phyloP scores from a whole-genome alignment of 30 jellyfish, hydroid and myxozoan genomes.

The Cassiopea andromeda region DNA sequence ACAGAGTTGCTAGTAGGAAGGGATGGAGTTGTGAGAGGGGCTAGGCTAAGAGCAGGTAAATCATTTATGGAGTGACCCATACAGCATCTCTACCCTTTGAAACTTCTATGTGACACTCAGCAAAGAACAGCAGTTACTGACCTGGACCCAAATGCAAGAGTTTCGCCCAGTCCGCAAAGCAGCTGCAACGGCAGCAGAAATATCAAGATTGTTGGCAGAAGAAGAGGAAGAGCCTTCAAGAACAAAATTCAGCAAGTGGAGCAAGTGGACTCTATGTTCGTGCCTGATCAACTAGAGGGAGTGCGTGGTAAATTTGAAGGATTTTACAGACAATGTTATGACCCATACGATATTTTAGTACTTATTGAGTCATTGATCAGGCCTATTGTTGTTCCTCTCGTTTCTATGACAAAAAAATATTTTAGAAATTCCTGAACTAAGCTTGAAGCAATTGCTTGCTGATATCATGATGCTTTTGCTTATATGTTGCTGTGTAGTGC shows the following conservation, averaged over 20 bases:
- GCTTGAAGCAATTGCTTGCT: no score
- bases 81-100: conserved; percentile 15
- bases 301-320: neutral
- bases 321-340: no score
- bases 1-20: conserved; percentile 3
- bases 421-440: no score
- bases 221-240: neutral
- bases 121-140: neutral
- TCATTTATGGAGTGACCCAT: conserved; percentile 13
- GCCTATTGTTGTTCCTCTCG: no score
- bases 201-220: neutral
- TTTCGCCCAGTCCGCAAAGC: neutral
- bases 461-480: no score
- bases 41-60: conserved; percentile 27
- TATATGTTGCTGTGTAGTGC: no score
- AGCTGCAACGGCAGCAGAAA: conserved; percentile 9
- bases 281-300: conserved; percentile 8
- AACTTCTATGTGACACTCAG: neutral
- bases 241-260: no score
- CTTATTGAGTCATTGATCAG: no score
- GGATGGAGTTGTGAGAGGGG: conserved; percentile 14
- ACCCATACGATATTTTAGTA: no score
- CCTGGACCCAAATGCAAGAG: no score
- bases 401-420: no score
- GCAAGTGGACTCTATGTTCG: no score